Conservation (phyloP, 64 coral and sea anemone species). For the Exaiptasia diaphana region DNA sequence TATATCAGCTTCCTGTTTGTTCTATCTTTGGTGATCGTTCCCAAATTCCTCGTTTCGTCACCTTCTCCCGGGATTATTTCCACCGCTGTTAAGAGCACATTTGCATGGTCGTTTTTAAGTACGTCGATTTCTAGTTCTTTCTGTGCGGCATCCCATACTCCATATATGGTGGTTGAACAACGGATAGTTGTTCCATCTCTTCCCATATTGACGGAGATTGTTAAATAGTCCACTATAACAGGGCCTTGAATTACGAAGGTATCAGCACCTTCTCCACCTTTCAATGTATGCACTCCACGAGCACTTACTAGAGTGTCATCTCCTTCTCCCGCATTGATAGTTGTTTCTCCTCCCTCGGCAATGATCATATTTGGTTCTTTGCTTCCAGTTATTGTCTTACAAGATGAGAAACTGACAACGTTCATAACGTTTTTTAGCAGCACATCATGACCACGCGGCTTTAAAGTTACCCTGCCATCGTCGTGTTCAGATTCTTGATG, state of each 20-base stretch:
- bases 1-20: neutral
- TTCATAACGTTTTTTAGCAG: neutral
- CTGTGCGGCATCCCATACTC: neutral
- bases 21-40: neutral
- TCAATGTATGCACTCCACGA: neutral
- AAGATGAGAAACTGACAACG: neutral
- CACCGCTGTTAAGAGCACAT: neutral
- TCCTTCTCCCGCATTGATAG: neutral
- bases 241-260: neutral
- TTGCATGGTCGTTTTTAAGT: neutral
- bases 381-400: neutral
- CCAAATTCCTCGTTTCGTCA: neutral
- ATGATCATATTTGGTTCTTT: neutral
- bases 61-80: neutral
- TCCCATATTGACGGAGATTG: slow-evolving; percentile 1
- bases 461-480: neutral
- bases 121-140: neutral
- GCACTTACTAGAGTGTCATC: slow-evolving; percentile 2
- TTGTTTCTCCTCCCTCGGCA: neutral
- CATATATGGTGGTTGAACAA: slow-evolving; percentile 9
- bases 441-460: neutral
- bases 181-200: neutral
- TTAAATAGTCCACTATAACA: neutral
- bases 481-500: neutral
- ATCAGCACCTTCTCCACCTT: neutral